These are phyloP conservation scores for Proteles cristata DNA, from an alignment of 2,113 vertebrate genomes.

Conservation along the genomic window DNA sequence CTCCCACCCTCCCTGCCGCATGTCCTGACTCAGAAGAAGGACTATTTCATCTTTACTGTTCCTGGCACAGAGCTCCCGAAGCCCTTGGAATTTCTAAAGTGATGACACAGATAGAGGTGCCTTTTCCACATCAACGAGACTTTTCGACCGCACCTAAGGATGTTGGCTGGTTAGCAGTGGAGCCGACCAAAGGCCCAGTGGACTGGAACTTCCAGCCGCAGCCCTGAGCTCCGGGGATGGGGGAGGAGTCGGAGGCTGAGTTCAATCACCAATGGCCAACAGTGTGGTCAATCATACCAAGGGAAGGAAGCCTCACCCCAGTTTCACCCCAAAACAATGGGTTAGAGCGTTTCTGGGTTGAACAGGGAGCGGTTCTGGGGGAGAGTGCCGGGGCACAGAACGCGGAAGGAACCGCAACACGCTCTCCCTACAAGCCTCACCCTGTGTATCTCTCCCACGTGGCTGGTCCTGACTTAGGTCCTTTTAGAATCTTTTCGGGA, in stretches of 20 bases:
- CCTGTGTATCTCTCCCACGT: not conserved
- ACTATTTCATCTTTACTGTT: not conserved
- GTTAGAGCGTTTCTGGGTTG: not conserved
- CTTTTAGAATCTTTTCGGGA: not conserved
- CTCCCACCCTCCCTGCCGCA: not conserved
- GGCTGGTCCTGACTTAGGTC: not conserved
- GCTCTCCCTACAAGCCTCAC: not conserved
- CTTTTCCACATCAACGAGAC: not conserved
- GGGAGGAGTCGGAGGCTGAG: not conserved
- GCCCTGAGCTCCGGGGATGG: not conserved
- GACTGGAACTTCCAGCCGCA: not conserved
- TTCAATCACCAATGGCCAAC: not conserved
- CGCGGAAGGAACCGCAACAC: not conserved
- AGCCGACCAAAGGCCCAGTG: not conserved
- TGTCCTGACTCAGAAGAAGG: not conserved
- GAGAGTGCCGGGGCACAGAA: rapidly evolving
- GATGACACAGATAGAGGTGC: not conserved
- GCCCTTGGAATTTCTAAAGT: not conserved
- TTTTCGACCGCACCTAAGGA: not conserved
- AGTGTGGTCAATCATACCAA: not conserved
- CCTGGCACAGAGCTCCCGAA: not conserved
- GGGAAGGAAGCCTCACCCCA: not conserved
- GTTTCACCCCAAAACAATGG: not conserved
- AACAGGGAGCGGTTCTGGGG: too few relatives aligned
- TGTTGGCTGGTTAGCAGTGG: not conserved